phyloP scores from a whole-genome alignment of 2,113 vertebrate species.

The Percina caprodes region DNA sequence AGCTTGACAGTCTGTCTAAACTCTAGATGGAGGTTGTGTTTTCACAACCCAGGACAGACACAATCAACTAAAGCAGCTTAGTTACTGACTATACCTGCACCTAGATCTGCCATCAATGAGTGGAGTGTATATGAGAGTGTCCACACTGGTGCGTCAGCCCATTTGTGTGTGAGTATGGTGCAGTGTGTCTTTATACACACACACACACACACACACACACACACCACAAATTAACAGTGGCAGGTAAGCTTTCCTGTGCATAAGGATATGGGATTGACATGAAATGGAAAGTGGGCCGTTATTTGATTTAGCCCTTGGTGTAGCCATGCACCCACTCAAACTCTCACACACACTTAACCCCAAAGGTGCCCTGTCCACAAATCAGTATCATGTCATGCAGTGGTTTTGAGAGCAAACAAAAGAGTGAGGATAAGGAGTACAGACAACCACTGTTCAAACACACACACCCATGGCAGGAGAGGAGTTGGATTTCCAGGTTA shows the following conservation, averaged over 20 bases:
- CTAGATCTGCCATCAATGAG: slow-evolving; percentile 25
- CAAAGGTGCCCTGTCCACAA: slow-evolving; percentile 47
- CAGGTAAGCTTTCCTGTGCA: slow-evolving; percentile 51
- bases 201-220: slow-evolving; percentile 23
- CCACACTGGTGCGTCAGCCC: background rate
- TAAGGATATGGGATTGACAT: slow-evolving; percentile 71
- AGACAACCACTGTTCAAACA: slow-evolving; percentile 32
- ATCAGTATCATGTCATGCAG: slow-evolving; percentile 51
- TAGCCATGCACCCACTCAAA: slow-evolving; percentile 40
- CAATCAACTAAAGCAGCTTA: slow-evolving; percentile 52
- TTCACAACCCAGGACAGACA: slow-evolving; percentile 63
- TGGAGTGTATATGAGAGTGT: slow-evolving; percentile 5
- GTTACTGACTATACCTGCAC: slow-evolving; percentile 52
- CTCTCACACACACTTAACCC: slow-evolving; percentile 58
- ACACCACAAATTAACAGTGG: slow-evolving; percentile 64
- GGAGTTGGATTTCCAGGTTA: slow-evolving; percentile 60
- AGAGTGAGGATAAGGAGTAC: slow-evolving; percentile 35
- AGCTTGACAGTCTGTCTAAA: slow-evolving; percentile 81
- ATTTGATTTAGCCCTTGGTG: slow-evolving; percentile 62
- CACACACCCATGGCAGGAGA: slow-evolving; percentile 29
- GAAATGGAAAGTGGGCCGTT: slow-evolving; percentile 56
- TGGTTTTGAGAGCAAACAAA: slow-evolving; percentile 52
- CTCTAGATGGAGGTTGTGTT: slow-evolving; percentile 72
- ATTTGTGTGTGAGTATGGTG: slow-evolving; percentile 25
- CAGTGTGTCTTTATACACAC: slow-evolving; percentile 20